Evolutionary conservation across 2,888 invertebrate genomes (phyloP), one percentile per base, ranked within the genome.

Genomic region (Eupeodes luniger): DNA sequence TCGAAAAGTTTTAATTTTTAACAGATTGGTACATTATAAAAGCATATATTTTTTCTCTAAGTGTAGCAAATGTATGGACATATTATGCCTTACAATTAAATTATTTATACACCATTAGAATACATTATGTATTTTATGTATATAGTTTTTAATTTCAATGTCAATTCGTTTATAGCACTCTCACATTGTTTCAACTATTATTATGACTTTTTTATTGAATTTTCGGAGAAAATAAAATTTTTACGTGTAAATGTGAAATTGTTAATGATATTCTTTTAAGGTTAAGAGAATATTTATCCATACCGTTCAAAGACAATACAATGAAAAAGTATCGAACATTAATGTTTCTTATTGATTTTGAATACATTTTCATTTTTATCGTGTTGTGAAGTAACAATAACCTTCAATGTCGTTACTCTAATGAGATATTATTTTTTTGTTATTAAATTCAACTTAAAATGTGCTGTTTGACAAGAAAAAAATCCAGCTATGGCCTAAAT

Each of bases 171-270:
- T 49, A 19, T 47, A 14, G 27, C 64, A 27, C 64, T 47, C 47
- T 47, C 64, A 66, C 27, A 47, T 47, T 14, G 7, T 27, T 66
- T 44, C 5, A 47, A 9, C 40, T 66, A 10, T 9, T 16, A 14
- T 9, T 9, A 34, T 16, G 44, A 47, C 10, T 64, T 47, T 7
- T 4, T 7, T 40, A 40, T 40, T 7, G 44, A 12, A 66, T 47
- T 66, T 66, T 47, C 14, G 11, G 64, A 47, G 19, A 47, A 64
- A 64, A 34, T 16, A 59, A 64, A 5, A 57, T 19, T n/a, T 64
- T 47, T 47, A 64, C 47, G 44, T 47, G 5, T 5, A 40, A 3
- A 44, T 47, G n/a, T 12, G 19, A 44, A 64, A 44, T 64, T 44
- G 11, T 44, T 44, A 44, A 44, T 19, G 44, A 64, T 19, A 64